A percentile compares a stretch with the other conserved stretches of the same genome.
Evolutionary conservation across 2,888 invertebrate species (phyloP).

Genomic region (Hypselothyrea guttata): DNA sequence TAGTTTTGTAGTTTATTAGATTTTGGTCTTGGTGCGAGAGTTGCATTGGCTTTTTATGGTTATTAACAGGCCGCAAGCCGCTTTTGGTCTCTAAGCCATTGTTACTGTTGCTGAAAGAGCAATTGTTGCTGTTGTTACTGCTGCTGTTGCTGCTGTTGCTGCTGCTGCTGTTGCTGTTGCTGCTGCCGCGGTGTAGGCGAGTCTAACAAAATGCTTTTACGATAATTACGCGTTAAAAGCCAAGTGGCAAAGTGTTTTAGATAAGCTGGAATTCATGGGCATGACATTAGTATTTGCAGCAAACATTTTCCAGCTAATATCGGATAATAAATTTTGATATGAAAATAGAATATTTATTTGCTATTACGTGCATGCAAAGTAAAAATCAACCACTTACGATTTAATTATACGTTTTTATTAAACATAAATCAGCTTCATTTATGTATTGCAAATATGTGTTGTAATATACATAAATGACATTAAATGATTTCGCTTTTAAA

Average conservation of each 20-base stretch:
- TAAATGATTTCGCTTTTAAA: not conserved
- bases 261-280: conserved; percentile 40
- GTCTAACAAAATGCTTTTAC: conserved; percentile 45
- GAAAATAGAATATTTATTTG: not conserved
- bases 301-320: no score
- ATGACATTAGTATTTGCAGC: conserved; percentile 6
- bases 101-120: no score
- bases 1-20: conserved; percentile 16
- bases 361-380: no score
- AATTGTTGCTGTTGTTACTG: conserved; percentile 26
- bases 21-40: conserved; percentile 37
- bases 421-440: no score
- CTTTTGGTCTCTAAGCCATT: conserved; percentile 37
- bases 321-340: not conserved
- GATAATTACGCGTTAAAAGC: conserved; percentile 64
- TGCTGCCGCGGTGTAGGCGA: conserved; percentile 29
- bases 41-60: conserved; percentile 68
- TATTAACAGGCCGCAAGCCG: conserved; percentile 53
- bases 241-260: conserved; percentile 55
- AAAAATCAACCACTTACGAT: no score
- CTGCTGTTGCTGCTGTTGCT: conserved; percentile 11
- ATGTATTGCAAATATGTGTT: not conserved
- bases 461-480: not conserved
- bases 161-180: conserved; percentile 18
- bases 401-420: no score